Evolutionary conservation across 2,113 vertebrate genomes (phyloP), one percentile per base, ranked within the genome.

Genomic region (Reinhardtius hippoglossoides): DNA sequence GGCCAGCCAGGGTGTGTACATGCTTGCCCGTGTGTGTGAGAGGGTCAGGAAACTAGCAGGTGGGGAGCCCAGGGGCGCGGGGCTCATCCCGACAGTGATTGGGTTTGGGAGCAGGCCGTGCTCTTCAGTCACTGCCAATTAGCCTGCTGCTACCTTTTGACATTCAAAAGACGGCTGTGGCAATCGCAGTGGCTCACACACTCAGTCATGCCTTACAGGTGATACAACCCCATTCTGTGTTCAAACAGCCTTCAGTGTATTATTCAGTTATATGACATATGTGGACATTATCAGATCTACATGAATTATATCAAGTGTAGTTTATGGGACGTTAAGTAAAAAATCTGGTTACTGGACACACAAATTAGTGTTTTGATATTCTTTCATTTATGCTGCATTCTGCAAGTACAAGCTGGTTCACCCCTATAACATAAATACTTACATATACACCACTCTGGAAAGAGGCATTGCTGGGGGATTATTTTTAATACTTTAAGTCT

Each of bases 51-150:
- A 69, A 13, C 75, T 27, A 31, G 84, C 81, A 78, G 80, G 81
- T 78, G 83, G 69, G 76, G 27, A 76, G 74, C 71, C 67, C 84
- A 69, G 81, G 63, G 81, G 75, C 5, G 75, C 58, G 5, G 10
- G 76, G 71, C 83, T 92, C 85, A 87, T 90, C 86, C 76, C 57
- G 13, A 81, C 80, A 82, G 69, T 91, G 92, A 92, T 94, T 90
- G 89, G 83, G 84, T 92, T 87, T 87, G 78, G 73, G 81, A 87
- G 80, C 40, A 7, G 81, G 67, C 75, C 60, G 23, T 50, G 80
- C 89, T 89, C 88, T 87, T 90, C 88, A 89, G 88, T 92, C 84
- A 69, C 71, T 74, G 87, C 84, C 89, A 94, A 93, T 94, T 93
- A 93, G 90, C 92, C 90, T 76, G 82, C 82, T 81, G 75, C 83